Evolutionary conservation across 2,797 vertebrate genomes (phyloP), one percentile per base, ranked within the genome.

Genomic region (Tachyglossus aculeatus): DNA sequence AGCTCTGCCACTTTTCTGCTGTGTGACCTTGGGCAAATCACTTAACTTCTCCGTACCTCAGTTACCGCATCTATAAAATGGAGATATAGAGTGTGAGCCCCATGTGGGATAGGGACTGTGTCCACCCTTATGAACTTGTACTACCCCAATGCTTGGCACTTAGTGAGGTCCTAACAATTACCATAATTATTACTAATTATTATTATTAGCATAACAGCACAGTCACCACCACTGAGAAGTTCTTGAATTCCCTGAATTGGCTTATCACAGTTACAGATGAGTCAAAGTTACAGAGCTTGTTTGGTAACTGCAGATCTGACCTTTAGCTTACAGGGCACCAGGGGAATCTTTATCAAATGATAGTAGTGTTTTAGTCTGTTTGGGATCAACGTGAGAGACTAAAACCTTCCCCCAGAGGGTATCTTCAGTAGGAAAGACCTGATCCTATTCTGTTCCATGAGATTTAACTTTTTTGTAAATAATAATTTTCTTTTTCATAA

Each of bases 271-370:
- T 54, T 54, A 76, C 79, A 81, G 83, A 85, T 86, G 59, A 83
- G 11, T 41, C 33, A 4, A 75, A 82, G 67, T 58, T 65, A n/a
- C 69, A 72, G 63, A 77, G 74, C 70, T 61, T 85, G 70, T n/a
- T n/a, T n/a, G 62, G 52, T 84, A 84, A 86, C 84, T 85, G 82
- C 83, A 81, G 78, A 77, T 83, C 60, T 78, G 85, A 89, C 86
- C 88, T 88, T 90, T 88, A 89, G 81, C 86, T 88, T 90, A 88
- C 80, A 72, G 52, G 27, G 65, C 82, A 50, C 59, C 85, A 36
- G 24, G 85, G 82, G 86, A 86, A 86, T 81, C 58, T 87, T 82
- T 71, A 71, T 70, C 81, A 85, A 76, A 81, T 74, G 70, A 66
- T 22, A 54, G 40, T 84, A 79, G 38, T 78, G 70, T 78, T 86